Base-by-base conservation (phyloP, 2,888 invertebrate genomes). In the Andrena camellia region DNA sequence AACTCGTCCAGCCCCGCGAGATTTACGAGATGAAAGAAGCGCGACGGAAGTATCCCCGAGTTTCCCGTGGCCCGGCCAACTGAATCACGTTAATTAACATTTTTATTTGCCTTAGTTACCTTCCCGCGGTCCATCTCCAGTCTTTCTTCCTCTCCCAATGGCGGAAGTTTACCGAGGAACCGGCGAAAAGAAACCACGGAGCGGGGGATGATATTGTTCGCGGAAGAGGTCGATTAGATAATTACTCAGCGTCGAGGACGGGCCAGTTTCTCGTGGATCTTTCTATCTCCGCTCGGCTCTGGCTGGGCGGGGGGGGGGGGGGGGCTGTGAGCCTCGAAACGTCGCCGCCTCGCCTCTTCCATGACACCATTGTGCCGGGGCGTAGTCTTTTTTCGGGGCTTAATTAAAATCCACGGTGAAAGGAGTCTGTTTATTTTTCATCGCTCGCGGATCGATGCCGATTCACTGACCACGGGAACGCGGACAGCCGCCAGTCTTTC, bases 41-140 rank as follows among this genome's bases (percentile, higher is more conserved):
- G 20, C 54, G 70, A 33, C 66, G 48, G 33, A 54, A 50, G 77
- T 50, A 35, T 33, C 50, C 17, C 23, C 10, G 23, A 7, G 48
- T 10, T 31, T 20, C n/a, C 33, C 63, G 50, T 23, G 71, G 13
- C 26, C 26, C 29, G 10, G 20, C 29, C 23, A 73, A 70, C 64
- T 66, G 68, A 80, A 83, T 83, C 74, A 33, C 62, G 83, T 82
- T 82, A 84, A 85, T 85, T 85, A 85, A 85, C 84, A 79, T 84
- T 85, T 82, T 81, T 81, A 85, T 85, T 83, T 76, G 75, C 81
- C 72, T 78, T 29, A 23, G 71, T 66, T 78, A 66, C 33, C 54
- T 33, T 29, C 42, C 72, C 63, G 60, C 29, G 13, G n/a, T 33
- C 29, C 42, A 35, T 8, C 59, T 31, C 26, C 7, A 13, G 13